Percentiles rank a stretch among this genome's conserved stretches.
Evolutionary conservation across 2,888 invertebrate genomes (phyloP).

Genomic region (Agonopterix alstromeriana): DNA sequence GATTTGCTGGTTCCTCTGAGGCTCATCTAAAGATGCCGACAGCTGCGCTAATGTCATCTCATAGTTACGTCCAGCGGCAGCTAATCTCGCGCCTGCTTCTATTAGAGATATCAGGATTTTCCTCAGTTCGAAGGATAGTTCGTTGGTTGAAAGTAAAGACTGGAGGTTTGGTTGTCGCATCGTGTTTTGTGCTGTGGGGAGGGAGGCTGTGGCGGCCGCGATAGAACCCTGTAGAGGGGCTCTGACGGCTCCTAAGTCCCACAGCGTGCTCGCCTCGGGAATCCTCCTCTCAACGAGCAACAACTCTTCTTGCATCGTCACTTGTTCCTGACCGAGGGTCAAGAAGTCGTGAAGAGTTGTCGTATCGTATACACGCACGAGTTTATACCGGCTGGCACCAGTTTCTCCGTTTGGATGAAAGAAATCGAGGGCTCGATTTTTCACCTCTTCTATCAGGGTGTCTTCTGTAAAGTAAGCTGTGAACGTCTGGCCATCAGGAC

Average conservation of each 20-base stretch:
- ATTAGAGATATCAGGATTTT: conserved; percentile 65
- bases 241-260: conserved; percentile 60
- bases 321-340: conserved; percentile 53
- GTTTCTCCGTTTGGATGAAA: conserved; percentile 61
- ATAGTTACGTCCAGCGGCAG: conserved; percentile 58
- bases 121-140: conserved; percentile 52
- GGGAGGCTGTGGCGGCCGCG: conserved; percentile 57
- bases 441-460: conserved; percentile 58
- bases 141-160: conserved; percentile 60
- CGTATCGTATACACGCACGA: conserved; percentile 55
- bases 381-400: conserved; percentile 49
- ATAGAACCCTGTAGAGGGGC: conserved; percentile 56
- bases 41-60: conserved; percentile 53
- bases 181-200: conserved; percentile 44
- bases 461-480: conserved; percentile 51
- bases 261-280: conserved; percentile 55
- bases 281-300: conserved; percentile 50
- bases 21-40: conserved; percentile 55
- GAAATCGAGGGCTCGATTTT: conserved; percentile 51
- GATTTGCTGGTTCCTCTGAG: conserved; percentile 31
- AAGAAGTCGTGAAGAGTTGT: conserved; percentile 58
- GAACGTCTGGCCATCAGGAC: conserved; percentile 57
- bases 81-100: conserved; percentile 62
- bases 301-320: conserved; percentile 53
- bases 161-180: conserved; percentile 60